phyloP scores from a whole-genome alignment of 53 echinoderm and acorn worm species.

The Stichopus horrens region DNA sequence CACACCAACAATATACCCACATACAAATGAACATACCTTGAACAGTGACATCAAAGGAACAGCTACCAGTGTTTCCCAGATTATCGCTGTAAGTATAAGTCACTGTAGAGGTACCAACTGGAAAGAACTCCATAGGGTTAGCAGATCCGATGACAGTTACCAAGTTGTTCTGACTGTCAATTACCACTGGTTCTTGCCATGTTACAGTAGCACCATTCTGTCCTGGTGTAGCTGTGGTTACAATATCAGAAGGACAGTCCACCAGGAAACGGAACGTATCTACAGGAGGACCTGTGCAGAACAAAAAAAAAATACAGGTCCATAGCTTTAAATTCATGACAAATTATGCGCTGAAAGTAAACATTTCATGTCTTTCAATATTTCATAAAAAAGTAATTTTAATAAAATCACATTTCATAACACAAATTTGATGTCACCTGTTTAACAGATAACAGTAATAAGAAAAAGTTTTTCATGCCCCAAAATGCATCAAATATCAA shows the following conservation, averaged over 20 bases:
- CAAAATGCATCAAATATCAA: too few species aligned
- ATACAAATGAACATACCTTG: not conserved
- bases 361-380: too few species aligned
- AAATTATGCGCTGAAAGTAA: too few species aligned
- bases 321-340: too few species aligned
- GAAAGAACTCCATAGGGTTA: not conserved
- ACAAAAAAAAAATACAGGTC: too few species aligned
- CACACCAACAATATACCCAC: too few species aligned
- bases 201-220: not conserved
- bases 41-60: slow-evolving; percentile 33
- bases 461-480: too few species aligned
- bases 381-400: too few species aligned
- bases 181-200: not conserved
- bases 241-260: slow-evolving; percentile 12
- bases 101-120: not conserved
- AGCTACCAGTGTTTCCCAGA: not conserved
- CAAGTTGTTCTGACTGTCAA: slow-evolving; percentile 3
- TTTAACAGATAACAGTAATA: too few species aligned
- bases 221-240: not conserved
- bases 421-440: too few species aligned
- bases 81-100: slow-evolving; percentile 10
- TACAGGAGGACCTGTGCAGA: not conserved
- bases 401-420: too few species aligned
- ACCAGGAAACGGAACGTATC: slow-evolving; percentile 13
- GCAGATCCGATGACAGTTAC: not conserved